Base-by-base conservation (phyloP, 2,797 vertebrate species). In the Simalia tracyae region DNA sequence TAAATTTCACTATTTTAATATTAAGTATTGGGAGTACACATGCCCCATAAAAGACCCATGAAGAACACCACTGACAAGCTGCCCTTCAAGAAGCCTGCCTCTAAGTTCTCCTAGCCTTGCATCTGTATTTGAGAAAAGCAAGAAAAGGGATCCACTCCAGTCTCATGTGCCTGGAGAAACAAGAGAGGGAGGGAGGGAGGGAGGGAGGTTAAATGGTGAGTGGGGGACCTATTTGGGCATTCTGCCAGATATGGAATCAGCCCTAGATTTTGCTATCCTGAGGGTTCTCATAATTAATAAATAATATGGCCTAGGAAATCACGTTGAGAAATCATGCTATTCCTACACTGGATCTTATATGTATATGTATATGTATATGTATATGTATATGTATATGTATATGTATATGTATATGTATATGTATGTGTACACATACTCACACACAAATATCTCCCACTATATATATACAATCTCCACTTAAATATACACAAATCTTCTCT, bases 141-240 rank as follows among this genome's bases (percentile, higher is more conserved):
- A 64, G 42, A 17, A 50, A 14, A 28, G 26, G 36, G 42, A 66
- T 7, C 10, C 11, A 60, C 31, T 26, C 3, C 26, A 11, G 60
- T 28, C 22, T 63, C 14, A 11, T 54, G 42, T n/a, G 63, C 2
- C 5, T 50, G 17, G 26, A 88, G 14, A 6, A 15, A 57, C 10
- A 1, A 31, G 2, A 31, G 2, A 0, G 64, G 15, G 50, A 1
- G 17, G 15, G 2, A 0, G 64, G 15, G 50, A 1, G 17, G 15
- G 3, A 1, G 26, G 26, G 7, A 10, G 61, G 11, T 56, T 56
- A 72, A 26, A 6, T n/a, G 28, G 2, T 17, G 5, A 50, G 8
- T 26, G 59, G 60, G 8, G 26, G 12, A 28, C 12, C 19, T 36
- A 42, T 10, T 24, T 31, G 4, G 19, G 5, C 24, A 24, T 88